These are phyloP conservation scores for Lethrus apterus DNA, from an alignment of 1,140 invertebrate species.

Conservation along the genomic window DNA sequence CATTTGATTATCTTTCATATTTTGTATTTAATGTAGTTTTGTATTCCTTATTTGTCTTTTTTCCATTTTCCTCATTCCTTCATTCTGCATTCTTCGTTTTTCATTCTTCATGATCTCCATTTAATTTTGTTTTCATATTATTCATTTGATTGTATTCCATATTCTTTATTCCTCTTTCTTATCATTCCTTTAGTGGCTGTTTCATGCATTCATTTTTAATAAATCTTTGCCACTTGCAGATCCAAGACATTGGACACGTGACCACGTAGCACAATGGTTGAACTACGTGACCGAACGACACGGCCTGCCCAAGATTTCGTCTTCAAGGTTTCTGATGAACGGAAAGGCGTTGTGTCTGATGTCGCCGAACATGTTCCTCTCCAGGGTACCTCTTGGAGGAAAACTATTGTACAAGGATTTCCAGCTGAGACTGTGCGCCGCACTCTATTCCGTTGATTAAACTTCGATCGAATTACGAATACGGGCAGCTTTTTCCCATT, in stretches of 20 bases:
- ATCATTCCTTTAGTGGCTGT: background rate
- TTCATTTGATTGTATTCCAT: background rate
- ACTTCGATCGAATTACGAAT: too few relatives aligned
- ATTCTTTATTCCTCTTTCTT: background rate
- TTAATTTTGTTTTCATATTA: background rate
- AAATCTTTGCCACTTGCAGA: constrained; percentile 49
- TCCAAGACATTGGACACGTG: constrained; percentile 59
- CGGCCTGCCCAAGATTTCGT: constrained; percentile 47
- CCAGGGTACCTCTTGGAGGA: constrained; percentile 59
- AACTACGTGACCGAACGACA: constrained; percentile 51
- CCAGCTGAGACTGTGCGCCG: constrained; percentile 33
- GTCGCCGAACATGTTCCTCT: constrained; percentile 64
- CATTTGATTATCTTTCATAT: constrained; percentile 3
- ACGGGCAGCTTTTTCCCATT: too few relatives aligned
- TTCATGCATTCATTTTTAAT: constrained; percentile 3
- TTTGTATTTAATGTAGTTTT: constrained; percentile 2
- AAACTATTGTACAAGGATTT: constrained; percentile 55
- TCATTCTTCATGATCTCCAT: too few relatives aligned
- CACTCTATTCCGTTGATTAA: constrained; percentile 31
- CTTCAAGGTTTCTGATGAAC: constrained; percentile 66
- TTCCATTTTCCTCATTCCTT: too few relatives aligned
- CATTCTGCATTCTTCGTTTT: too few relatives aligned
- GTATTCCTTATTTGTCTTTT: background rate
- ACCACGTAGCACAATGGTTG: constrained; percentile 60
- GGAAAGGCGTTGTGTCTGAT: constrained; percentile 70